These are phyloP conservation scores for Fregata magnificens DNA, from an alignment of 2,113 vertebrate genomes.

Conservation along the genomic window DNA sequence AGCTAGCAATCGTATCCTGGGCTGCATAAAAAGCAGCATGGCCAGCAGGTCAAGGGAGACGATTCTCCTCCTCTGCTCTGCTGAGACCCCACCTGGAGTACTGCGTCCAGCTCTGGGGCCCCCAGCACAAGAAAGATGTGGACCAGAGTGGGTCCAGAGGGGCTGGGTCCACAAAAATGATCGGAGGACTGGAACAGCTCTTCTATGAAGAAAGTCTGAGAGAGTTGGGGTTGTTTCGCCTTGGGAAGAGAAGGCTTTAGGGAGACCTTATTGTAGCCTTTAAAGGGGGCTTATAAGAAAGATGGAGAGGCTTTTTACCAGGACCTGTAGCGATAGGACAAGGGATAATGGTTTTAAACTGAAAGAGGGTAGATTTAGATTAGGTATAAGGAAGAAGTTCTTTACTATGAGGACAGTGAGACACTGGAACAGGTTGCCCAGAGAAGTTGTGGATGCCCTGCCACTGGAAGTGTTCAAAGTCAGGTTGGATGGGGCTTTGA, in stretches of 20 bases:
- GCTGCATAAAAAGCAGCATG: background rate
- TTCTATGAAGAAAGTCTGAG: background rate
- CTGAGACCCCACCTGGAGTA: background rate
- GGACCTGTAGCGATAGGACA: fast-evolving
- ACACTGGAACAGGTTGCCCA: background rate
- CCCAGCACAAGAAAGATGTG: background rate
- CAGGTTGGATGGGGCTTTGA: fast-evolving
- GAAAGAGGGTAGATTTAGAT: fast-evolving
- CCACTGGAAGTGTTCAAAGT: fast-evolving
- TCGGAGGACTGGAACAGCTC: fast-evolving
- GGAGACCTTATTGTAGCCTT: too few relatives aligned
- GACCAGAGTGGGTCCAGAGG: background rate
- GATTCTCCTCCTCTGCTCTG: background rate
- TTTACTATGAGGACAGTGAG: fast-evolving
- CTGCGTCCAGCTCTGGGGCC: background rate
- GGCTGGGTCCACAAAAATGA: fast-evolving
- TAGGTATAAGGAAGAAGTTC: background rate
- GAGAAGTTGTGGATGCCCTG: background rate
- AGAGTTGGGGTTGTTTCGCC: background rate
- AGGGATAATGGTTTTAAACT: too few relatives aligned
- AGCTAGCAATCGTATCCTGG: background rate
- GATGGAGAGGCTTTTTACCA: background rate
- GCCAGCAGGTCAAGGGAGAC: background rate
- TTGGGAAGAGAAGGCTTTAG: background rate
- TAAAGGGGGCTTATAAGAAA: background rate